Evolutionary conservation across 2,113 vertebrate species (phyloP), one percentile per base, ranked within the genome.

Genomic region (Chionomys nivalis): DNA sequence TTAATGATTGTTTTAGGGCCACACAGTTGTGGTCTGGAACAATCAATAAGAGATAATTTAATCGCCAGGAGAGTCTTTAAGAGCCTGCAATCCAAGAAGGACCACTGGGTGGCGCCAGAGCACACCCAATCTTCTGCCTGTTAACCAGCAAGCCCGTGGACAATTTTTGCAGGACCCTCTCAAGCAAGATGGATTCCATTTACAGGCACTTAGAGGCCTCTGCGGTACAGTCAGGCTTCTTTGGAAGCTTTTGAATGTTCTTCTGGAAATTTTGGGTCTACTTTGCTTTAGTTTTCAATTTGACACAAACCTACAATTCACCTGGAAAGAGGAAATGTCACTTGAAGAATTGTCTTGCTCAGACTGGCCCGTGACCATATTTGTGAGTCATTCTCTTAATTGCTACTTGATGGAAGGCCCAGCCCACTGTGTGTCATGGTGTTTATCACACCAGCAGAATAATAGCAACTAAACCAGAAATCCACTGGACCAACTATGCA

Each of bases 81-180:
- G 42, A 70, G 36, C 12, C 12, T 63, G 96, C 76, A 86, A 55
- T 87, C 58, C 17, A 52, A 86, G 0, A 8, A 9, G 0, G 11
- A 79, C 68, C 92, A 90, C 49, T 31, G 96, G 94, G 89, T 2
- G 77, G 52, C 44, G 72, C 66, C 81, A 92, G 87, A 93, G 94
- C 0, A 42, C 68, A 55, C 68, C 47, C 58, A 33, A 87, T 39
- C 1, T 14, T 55, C 39, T 0, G 1, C 33, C 42, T 17, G 98
- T 99, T 97, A 99, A 99, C 99, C 94, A 99, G 99, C 92, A 11
- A 99, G 97, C 98, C 99, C 99, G 94, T 99, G 99, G 55, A 99
- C 99, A 1, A 99, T 99, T 98, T 99, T 99, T 99, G 99, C 97
- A 99, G 97, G 87, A 99, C 99, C 95, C 99, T 99, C 63, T 99